These are phyloP conservation scores for Ditula angustiorana DNA, from an alignment of 2,888 invertebrate genomes.

Conservation along the genomic window DNA sequence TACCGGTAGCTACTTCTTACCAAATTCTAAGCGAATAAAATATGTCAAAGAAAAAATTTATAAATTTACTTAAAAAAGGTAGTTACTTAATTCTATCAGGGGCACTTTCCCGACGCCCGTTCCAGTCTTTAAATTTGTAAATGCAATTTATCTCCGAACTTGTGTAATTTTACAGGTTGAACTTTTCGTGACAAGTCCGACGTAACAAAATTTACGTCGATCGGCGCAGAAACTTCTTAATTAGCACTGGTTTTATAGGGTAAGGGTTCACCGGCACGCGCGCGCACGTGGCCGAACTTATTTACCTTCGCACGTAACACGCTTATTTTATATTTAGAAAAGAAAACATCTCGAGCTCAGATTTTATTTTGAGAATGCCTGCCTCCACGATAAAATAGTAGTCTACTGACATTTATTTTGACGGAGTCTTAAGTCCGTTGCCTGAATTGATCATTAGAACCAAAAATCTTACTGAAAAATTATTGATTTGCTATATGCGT, in stretches of 20 bases:
- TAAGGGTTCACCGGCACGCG: conserved; percentile 57
- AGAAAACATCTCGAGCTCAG: too few species aligned
- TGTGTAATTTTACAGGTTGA: conserved; percentile 69
- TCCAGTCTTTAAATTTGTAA: conserved; percentile 63
- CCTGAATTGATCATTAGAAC: too few species aligned
- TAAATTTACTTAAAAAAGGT: conserved; percentile 10
- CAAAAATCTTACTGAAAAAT: too few species aligned
- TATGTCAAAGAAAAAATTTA: not conserved
- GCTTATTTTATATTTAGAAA: not conserved
- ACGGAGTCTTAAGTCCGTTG: too few species aligned
- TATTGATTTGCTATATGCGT: too few species aligned
- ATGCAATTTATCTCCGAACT: conserved; percentile 66
- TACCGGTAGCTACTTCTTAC: not conserved
- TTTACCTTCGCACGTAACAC: not conserved
- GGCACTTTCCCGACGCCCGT: conserved; percentile 51
- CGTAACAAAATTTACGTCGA: conserved; percentile 72
- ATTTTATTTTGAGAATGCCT: too few species aligned
- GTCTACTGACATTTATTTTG: too few species aligned
- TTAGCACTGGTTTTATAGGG: conserved; percentile 65
- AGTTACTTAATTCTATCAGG: conserved; percentile 42
- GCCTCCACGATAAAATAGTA: too few species aligned
- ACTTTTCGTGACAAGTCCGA: conserved; percentile 66
- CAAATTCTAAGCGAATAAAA: not conserved
- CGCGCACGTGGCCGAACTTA: conserved; percentile 40
- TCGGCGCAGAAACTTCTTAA: conserved; percentile 73